Evolutionary conservation across 2,888 invertebrate genomes (phyloP).

Genomic region (Melieria picta): DNA sequence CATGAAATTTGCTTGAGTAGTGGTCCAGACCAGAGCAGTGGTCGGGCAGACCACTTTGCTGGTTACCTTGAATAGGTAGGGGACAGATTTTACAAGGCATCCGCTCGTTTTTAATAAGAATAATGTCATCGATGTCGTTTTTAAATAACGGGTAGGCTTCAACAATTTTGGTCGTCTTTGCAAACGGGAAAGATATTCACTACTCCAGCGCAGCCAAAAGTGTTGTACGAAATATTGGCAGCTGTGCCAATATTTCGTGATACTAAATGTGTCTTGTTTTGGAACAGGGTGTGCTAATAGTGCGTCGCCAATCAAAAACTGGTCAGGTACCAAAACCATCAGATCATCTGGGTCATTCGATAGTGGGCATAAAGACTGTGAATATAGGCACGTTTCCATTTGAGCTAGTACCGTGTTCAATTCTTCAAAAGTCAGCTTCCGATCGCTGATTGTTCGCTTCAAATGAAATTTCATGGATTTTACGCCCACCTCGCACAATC

Average conservation of each 20-base stretch:
- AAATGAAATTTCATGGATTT: too few relatives aligned
- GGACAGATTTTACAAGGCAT: background rate
- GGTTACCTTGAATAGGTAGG: too few relatives aligned
- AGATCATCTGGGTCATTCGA: slow-evolving; percentile 14
- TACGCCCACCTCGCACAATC: too few relatives aligned
- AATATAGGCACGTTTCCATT: slow-evolving; percentile 10
- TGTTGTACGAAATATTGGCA: background rate
- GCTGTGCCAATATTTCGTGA: background rate
- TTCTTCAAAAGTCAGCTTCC: slow-evolving; percentile 6
- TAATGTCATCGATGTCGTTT: slow-evolving; percentile 4
- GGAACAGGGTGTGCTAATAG: background rate
- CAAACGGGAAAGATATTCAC: slow-evolving; percentile 13
- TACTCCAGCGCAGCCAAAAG: slow-evolving; percentile 9
- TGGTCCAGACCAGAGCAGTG: too few relatives aligned
- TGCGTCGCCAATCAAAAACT: slow-evolving; percentile 8
- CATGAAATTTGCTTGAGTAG: too few relatives aligned
- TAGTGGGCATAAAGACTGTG: slow-evolving; percentile 1
- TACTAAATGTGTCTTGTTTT: background rate
- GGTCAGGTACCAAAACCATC: background rate
- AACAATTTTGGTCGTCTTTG: slow-evolving; percentile 11
- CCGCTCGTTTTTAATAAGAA: slow-evolving; percentile 7
- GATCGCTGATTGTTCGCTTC: slow-evolving; percentile 3
- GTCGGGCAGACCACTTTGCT: too few relatives aligned
- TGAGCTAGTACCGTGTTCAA: background rate
- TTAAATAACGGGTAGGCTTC: background rate